Conservation (phyloP, 2,888 invertebrate genomes). For the Cybosia mesomella region DNA sequence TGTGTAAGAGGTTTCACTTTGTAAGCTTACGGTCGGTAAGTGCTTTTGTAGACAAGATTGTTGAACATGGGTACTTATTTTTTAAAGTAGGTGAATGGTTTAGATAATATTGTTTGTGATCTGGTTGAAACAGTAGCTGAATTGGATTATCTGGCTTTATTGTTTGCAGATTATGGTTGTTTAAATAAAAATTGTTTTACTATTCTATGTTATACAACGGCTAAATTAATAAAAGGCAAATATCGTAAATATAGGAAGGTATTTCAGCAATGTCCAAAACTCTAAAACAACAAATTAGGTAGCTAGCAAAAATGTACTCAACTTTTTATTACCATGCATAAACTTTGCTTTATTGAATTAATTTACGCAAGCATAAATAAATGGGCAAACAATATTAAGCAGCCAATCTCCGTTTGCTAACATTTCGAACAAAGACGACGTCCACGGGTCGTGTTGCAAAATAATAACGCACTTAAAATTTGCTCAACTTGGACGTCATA, state of each 20-base stretch:
- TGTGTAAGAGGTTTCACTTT: constrained; percentile 57
- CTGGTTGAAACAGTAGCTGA: not conserved
- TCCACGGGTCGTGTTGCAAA: constrained; percentile 5
- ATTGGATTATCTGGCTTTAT: not conserved
- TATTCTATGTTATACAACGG: not conserved
- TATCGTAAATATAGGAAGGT: not conserved
- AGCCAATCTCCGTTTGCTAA: constrained; percentile 32
- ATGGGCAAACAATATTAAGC: constrained; percentile 22
- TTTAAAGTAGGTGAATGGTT: not conserved
- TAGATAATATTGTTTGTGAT: constrained; percentile 35
- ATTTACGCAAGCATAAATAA: constrained; percentile 36
- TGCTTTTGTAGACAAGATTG: constrained; percentile 36
- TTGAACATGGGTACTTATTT: constrained; percentile 28
- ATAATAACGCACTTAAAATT: constrained; percentile 18
- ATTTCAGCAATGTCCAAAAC: not conserved
- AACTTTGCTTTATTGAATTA: constrained; percentile 24
- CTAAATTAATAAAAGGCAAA: not conserved
- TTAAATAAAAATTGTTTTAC: not conserved
- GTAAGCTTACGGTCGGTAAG: constrained; percentile 28
- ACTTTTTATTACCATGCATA: constrained; percentile 22
- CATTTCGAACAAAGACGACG: constrained; percentile 26
- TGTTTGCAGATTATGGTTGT: not conserved
- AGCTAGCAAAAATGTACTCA: not conserved
- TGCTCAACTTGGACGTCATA: constrained; percentile 15
- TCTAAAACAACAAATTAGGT: not conserved